Percentiles rank a stretch among this genome's conserved stretches.
Evolutionary conservation across 1,140 invertebrate species (phyloP).

Genomic region (Drosophila kohkoa): DNA sequence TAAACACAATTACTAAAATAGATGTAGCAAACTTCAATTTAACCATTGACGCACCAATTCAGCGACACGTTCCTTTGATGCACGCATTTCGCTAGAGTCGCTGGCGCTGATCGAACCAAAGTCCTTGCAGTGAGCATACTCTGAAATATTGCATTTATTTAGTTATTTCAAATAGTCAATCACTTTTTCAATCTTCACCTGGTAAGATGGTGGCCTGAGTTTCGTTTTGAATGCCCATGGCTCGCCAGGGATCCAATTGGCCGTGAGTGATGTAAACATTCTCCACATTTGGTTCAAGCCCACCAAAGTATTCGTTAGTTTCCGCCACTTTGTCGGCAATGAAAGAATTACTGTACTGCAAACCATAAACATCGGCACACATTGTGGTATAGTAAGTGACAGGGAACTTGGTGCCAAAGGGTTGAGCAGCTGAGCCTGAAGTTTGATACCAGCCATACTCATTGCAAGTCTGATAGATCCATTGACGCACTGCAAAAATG

Average conservation of each 20-base stretch:
- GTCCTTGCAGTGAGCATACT: constrained; percentile 89
- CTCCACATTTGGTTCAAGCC: constrained; percentile 85
- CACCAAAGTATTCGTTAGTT: constrained; percentile 88
- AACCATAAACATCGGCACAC: constrained; percentile 89
- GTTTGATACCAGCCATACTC: constrained; percentile 92
- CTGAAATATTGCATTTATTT: constrained; percentile 74
- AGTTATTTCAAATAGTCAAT: not conserved
- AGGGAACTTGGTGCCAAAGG: constrained; percentile 88
- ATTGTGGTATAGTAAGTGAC: constrained; percentile 86
- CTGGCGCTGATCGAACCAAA: constrained; percentile 85
- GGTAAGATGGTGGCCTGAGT: constrained; percentile 69
- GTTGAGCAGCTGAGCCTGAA: constrained; percentile 86
- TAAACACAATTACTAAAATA: not conserved
- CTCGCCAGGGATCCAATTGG: constrained; percentile 88
- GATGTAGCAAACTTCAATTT: constrained; percentile 34
- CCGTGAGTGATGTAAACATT: constrained; percentile 89
- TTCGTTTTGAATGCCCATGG: constrained; percentile 86
- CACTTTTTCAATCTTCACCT: constrained; percentile 35
- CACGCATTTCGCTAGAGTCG: constrained; percentile 86
- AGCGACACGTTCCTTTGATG: constrained; percentile 71
- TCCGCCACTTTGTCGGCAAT: constrained; percentile 80
- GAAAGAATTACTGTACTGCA: constrained; percentile 60
- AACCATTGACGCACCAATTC: constrained; percentile 76
- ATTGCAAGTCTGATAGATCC: constrained; percentile 91
- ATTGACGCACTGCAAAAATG: constrained; percentile 85